These are phyloP conservation scores for Pachyuromys duprasi DNA, from an alignment of 2,797 vertebrate species.

Conservation along the genomic window DNA sequence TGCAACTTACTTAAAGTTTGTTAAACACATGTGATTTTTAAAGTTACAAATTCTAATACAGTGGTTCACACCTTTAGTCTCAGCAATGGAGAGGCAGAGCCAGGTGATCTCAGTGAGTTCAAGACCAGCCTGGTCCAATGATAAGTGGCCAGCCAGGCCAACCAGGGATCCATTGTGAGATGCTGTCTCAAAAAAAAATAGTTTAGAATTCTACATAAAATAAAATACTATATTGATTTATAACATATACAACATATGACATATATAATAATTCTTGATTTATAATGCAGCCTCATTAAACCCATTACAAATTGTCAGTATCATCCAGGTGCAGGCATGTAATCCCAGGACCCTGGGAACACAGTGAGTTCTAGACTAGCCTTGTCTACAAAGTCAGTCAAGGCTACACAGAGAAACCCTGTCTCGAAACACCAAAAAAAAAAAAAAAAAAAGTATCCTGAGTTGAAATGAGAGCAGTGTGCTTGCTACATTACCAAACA, in stretches of 20 bases:
- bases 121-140: too few relatives aligned
- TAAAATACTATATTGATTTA: background rate
- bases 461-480: background rate
- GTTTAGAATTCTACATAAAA: background rate
- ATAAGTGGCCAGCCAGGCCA: background rate
- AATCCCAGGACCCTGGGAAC: too few relatives aligned
- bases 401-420: too few relatives aligned
- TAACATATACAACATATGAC: background rate
- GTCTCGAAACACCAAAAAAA: too few relatives aligned
- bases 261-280: background rate
- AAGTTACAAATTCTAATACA: background rate
- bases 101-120: background rate
- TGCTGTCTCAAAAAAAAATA: background rate
- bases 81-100: background rate
- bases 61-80: background rate
- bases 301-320: background rate
- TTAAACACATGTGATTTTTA: background rate
- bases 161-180: background rate
- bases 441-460: too few relatives aligned
- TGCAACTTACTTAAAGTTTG: background rate
- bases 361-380: too few relatives aligned
- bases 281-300: background rate
- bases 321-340: background rate
- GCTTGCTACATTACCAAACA: background rate
- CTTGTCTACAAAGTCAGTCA: too few relatives aligned